These are phyloP conservation scores for Andricus grossulariae DNA, from an alignment of 1,140 invertebrate genomes.

Conservation along the genomic window DNA sequence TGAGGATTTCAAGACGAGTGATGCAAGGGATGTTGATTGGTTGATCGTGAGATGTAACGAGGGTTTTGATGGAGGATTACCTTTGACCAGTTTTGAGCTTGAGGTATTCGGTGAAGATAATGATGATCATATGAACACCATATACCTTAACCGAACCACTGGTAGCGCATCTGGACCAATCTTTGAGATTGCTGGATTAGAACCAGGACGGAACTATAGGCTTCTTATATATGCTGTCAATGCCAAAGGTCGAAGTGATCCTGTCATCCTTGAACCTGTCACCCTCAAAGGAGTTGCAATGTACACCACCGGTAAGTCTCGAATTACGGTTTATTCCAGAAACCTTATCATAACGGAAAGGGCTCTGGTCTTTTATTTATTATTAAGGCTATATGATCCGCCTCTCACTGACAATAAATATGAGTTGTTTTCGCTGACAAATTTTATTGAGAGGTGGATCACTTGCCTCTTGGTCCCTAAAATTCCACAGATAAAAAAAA, in stretches of 20 bases:
- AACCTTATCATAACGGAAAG: background rate
- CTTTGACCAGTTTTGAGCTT: constrained; percentile 88
- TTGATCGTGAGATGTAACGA: constrained; percentile 87
- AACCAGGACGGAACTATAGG: constrained; percentile 84
- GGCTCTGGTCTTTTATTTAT: too few species aligned
- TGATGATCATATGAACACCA: constrained; percentile 64
- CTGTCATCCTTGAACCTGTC: constrained; percentile 86
- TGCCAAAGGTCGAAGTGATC: constrained; percentile 88
- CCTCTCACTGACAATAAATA: too few species aligned
- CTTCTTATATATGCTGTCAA: constrained; percentile 88
- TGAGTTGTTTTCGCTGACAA: too few species aligned
- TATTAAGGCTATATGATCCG: too few species aligned
- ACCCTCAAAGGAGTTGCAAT: constrained; percentile 87
- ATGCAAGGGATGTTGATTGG: constrained; percentile 81
- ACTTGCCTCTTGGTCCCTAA: too few species aligned
- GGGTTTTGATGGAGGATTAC: constrained; percentile 90
- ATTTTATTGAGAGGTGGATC: too few species aligned
- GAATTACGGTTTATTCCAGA: background rate
- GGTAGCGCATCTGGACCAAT: constrained; percentile 78
- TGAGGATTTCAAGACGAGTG: constrained; percentile 85
- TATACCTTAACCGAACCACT: constrained; percentile 62
- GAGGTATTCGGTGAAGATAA: constrained; percentile 79
- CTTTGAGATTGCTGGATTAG: constrained; percentile 85
- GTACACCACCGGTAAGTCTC: constrained; percentile 67
- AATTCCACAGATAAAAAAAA: too few species aligned